Percentiles rank a stretch among this genome's conserved stretches.
Evolutionary conservation across 2,888 invertebrate species (phyloP).

Genomic region (Microplitis manilae): DNA sequence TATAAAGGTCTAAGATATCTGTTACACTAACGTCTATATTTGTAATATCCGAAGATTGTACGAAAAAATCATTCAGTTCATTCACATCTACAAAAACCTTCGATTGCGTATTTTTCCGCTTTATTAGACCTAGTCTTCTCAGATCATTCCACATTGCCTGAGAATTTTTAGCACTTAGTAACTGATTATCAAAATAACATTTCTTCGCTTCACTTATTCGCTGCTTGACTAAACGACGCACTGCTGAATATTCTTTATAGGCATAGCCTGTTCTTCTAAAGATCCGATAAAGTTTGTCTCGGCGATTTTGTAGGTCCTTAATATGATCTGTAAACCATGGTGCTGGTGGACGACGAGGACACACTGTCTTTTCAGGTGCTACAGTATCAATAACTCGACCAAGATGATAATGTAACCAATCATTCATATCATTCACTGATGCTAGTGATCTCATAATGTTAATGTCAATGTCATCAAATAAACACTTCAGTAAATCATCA

Average conservation of each 20-base stretch:
- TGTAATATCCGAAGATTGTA: neutral
- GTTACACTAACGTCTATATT: neutral
- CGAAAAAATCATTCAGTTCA: neutral
- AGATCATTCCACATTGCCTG: constrained; percentile 23
- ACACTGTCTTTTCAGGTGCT: too few species aligned
- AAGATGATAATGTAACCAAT: too few species aligned
- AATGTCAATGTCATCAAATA: too few species aligned
- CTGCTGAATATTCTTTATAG: neutral
- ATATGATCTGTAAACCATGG: too few species aligned
- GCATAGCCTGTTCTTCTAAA: neutral
- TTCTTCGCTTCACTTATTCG: neutral
- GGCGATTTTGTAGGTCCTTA: too few species aligned
- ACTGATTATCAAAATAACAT: too few species aligned
- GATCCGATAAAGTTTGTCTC: constrained; percentile 10
- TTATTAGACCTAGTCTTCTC: constrained; percentile 8
- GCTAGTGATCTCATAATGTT: too few species aligned
- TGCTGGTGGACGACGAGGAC: too few species aligned
- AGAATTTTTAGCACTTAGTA: too few species aligned
- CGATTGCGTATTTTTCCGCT: neutral
- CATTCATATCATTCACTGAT: too few species aligned
- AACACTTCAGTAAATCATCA: too few species aligned
- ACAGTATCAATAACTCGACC: too few species aligned
- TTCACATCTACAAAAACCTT: neutral
- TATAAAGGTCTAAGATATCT: neutral
- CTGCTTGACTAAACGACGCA: neutral